Conservation (phyloP, 2,888 invertebrate species). For the Nebria brevicollis region DNA sequence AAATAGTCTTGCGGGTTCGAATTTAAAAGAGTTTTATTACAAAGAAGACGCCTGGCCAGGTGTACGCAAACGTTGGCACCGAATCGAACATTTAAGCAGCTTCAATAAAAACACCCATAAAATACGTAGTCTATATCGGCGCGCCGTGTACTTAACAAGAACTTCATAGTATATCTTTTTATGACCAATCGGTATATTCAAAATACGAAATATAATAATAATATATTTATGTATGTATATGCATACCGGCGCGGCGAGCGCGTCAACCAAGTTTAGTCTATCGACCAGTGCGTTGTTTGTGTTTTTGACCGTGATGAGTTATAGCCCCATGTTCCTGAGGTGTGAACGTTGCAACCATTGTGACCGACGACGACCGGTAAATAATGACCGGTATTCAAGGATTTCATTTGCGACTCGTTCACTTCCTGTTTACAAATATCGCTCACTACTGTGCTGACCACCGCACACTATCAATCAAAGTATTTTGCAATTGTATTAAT, state of each 20-base stretch:
- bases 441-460: background rate
- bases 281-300: background rate
- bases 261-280: slow-evolving; percentile 9
- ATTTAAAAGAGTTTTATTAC: slow-evolving; percentile 1
- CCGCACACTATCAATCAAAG: background rate
- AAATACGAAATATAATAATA: slow-evolving; percentile 26
- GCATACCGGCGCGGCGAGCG: background rate
- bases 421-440: slow-evolving; percentile 13
- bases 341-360: background rate
- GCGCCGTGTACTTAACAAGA: slow-evolving; percentile 26
- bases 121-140: slow-evolving; percentile 22
- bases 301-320: background rate
- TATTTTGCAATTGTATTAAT: no score
- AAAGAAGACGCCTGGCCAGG: background rate
- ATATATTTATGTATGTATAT: background rate
- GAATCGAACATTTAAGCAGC: slow-evolving; percentile 2
- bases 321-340: background rate
- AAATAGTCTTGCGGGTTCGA: background rate
- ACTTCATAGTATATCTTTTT: slow-evolving; percentile 33
- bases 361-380: background rate
- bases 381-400: background rate
- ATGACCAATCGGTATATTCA: slow-evolving; percentile 33
- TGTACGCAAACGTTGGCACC: slow-evolving; percentile 12
- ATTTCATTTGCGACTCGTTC: slow-evolving; percentile 16
- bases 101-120: slow-evolving; percentile 19